Conservation (phyloP, 2,888 invertebrate genomes). For the Drosophila suboccidentalis region DNA sequence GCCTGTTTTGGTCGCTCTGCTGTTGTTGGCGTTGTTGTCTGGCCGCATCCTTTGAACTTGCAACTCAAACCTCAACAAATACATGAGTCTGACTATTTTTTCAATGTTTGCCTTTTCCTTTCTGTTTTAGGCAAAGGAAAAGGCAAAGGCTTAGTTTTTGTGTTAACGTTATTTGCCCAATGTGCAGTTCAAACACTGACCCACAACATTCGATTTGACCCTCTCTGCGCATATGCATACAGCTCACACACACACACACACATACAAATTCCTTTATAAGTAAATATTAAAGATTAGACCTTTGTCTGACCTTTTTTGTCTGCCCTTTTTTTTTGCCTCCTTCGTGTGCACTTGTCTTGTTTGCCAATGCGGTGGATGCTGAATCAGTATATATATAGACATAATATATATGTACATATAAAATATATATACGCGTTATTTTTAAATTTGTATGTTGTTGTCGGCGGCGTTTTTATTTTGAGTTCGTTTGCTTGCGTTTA, state of each 20-base stretch:
- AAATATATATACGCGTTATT: constrained; percentile 15
- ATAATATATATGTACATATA: constrained; percentile 11
- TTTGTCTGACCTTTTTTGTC: constrained; percentile 57
- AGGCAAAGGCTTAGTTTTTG: constrained; percentile 54
- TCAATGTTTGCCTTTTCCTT: constrained; percentile 52
- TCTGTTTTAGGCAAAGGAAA: constrained; percentile 38
- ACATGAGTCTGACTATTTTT: constrained; percentile 58
- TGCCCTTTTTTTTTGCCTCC: constrained; percentile 41
- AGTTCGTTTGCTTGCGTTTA: constrained; percentile 32
- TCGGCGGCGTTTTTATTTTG: constrained; percentile 60
- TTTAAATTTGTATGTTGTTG: constrained; percentile 30
- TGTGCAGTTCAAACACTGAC: constrained; percentile 74
- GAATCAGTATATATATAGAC: constrained; percentile 20
- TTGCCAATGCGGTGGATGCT: constrained; percentile 76
- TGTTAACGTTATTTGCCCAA: constrained; percentile 64
- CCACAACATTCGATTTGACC: constrained; percentile 44
- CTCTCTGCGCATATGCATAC: constrained; percentile 6
- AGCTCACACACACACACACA: not conserved
- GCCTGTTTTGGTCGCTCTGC: constrained; percentile 6
- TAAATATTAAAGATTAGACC: constrained; percentile 70
- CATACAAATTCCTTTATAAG: constrained; percentile 18
- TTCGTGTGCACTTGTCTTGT: constrained; percentile 55
- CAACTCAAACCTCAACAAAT: constrained; percentile 73
- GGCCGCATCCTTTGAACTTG: constrained; percentile 80
- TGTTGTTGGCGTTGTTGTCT: constrained; percentile 18